These are phyloP conservation scores for Eumacrocentrus americanus DNA, from an alignment of 2,888 invertebrate species.

Conservation along the genomic window DNA sequence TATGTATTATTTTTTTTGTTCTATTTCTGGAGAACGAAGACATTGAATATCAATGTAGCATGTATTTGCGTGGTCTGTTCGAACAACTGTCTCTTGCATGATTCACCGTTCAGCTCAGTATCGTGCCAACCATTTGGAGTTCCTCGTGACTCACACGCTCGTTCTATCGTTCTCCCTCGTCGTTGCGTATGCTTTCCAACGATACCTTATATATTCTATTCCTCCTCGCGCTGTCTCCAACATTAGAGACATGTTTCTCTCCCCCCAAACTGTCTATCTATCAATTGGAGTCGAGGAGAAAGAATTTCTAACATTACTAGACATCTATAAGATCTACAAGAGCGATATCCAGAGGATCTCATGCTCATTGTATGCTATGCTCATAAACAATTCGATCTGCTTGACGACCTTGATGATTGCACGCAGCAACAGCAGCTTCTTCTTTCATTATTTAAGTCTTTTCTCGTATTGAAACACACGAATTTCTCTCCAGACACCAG, in stretches of 20 bases:
- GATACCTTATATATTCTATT: slow-evolving; percentile 4
- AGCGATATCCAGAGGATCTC: not conserved
- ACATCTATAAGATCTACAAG: too few species aligned
- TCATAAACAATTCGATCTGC: too few species aligned
- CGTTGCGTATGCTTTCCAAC: slow-evolving; percentile 8
- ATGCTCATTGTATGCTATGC: too few species aligned
- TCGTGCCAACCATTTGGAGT: slow-evolving; percentile 32
- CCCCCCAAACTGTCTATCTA: not conserved
- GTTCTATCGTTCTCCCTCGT: slow-evolving; percentile 10
- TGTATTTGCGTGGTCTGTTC: too few species aligned
- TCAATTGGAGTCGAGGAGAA: too few species aligned
- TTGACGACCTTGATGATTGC: slow-evolving; percentile 14
- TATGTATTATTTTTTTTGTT: not conserved
- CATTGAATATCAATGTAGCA: too few species aligned
- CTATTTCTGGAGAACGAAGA: not conserved
- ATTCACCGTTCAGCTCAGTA: slow-evolving; percentile 39
- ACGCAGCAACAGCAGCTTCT: too few species aligned
- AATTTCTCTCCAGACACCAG: slow-evolving; percentile 2
- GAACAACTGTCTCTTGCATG: slow-evolving; percentile 34
- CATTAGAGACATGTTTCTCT: too few species aligned
- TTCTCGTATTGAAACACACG: too few species aligned
- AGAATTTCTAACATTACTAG: too few species aligned
- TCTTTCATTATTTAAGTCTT: too few species aligned
- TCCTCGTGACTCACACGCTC: slow-evolving; percentile 34
- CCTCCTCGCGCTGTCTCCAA: too few species aligned